phyloP scores from a whole-genome alignment of 2,797 vertebrate genomes.

The Pogoniulus pusillus region DNA sequence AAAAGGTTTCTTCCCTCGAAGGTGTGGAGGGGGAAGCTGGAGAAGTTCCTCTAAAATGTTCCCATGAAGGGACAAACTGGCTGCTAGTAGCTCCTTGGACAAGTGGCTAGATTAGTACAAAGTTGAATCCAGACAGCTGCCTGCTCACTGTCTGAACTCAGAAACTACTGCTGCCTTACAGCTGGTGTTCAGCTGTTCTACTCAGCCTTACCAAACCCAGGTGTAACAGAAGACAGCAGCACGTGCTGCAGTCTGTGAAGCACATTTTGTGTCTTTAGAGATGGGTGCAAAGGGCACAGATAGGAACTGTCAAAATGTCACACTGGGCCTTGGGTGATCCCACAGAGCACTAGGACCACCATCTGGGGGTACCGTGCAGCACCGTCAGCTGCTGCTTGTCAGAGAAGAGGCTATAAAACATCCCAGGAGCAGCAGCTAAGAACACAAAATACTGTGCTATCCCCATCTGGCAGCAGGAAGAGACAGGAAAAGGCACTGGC shows the following conservation, averaged over 20 bases:
- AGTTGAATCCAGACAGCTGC: neutral
- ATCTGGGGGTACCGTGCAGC: neutral
- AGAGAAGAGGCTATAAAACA: fast-evolving
- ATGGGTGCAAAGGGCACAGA: no score
- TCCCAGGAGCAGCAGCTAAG: no score
- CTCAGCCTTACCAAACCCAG: no score
- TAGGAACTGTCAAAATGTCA: no score
- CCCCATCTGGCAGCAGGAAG: fast-evolving
- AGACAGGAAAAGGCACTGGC: neutral
- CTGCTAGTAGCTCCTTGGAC: no score
- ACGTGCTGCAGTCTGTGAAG: fast-evolving
- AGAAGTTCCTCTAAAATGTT: neutral
- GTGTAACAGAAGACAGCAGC: neutral
- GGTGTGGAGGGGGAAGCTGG: fast-evolving
- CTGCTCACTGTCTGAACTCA: no score
- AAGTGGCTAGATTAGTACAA: no score
- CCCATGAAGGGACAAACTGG: neutral
- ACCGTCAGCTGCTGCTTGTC: fast-evolving
- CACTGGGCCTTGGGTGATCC: fast-evolving
- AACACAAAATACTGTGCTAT: fast-evolving
- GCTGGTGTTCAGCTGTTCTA: fast-evolving
- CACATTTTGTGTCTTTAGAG: fast-evolving
- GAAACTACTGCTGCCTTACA: neutral
- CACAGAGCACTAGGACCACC: fast-evolving
- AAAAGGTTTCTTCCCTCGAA: neutral